Base-by-base conservation (phyloP, 2,888 invertebrate species). In the Tetranychus truncatus region DNA sequence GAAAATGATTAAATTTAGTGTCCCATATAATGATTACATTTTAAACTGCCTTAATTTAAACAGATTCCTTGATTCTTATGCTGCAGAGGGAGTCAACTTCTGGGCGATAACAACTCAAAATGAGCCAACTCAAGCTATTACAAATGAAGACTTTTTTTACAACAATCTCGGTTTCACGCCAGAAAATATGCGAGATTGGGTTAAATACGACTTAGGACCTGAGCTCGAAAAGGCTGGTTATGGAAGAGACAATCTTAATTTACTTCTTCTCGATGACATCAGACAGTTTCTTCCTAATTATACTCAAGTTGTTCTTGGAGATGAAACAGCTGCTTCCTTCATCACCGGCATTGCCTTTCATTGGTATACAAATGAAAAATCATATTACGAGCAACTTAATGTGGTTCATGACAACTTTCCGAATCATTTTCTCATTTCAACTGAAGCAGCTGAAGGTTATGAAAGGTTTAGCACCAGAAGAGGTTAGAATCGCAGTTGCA, bases 51-150 rank as follows among this genome's bases (percentile, higher is more conserved):
- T 21, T 21, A 21, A 21, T 21, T 21, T 21, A 11, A n/a, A 9
- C 8, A 89, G 89, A 81, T 92, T 91, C 84, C 82, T 95, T 67
- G 87, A 91, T 78, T 87, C 86, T 75, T 94, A 94, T 83, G 84
- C 86, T 77, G 85, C 86, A 46, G 83, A 87, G 18, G 87, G 87
- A 20, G 79, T 85, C 20, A 77, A 80, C 9, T 81, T 86, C 72
- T 95, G 94, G 94, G 91, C 88, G 0, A 84, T 94, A 55, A 90
- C 93, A 0, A 89, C 91, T 0, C 91, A 92, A 45, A 95, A 95
- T 81, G 94, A 95, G 81, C 94, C 95, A 0, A 80, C 82, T 87
- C 67, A 82, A 76, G 84, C 84, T 0, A 79, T 80, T n/a, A 77
- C 81, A 8, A 77, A 81, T 15, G 78, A 79, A 4, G 85, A 83